A percentile compares a stretch with the other conserved stretches of the same genome.
These are phyloP conservation scores for Apostichopus parvimensis DNA, from an alignment of 35 echinoderm and acorn worm genomes.

Conservation along the genomic window DNA sequence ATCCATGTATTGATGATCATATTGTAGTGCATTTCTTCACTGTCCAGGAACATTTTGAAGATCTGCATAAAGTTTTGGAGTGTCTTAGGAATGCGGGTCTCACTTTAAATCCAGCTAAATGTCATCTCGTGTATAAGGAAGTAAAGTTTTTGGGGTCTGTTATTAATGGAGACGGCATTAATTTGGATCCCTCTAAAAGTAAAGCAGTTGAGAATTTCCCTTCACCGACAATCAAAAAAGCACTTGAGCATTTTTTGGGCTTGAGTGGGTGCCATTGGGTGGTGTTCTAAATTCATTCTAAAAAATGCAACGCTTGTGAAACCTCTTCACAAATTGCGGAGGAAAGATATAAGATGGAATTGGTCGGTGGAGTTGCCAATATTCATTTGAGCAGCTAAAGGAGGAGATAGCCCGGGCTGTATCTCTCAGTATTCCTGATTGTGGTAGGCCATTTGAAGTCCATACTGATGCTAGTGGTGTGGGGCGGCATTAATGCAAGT, in stretches of 20 bases:
- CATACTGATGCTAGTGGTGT: neutral
- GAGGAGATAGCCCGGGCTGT: constrained; percentile 10
- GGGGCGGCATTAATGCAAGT: no score
- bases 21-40: neutral
- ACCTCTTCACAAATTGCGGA: no score
- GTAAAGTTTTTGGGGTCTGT: neutral
- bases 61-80: constrained; percentile 4
- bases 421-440: constrained; percentile 37
- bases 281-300: neutral
- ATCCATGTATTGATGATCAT: constrained; percentile 13
- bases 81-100: neutral
- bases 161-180: neutral
- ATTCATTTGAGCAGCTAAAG: neutral
- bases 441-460: constrained; percentile 33
- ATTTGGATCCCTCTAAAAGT: neutral
- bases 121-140: neutral
- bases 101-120: neutral
- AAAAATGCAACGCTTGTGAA: no score
- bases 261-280: neutral
- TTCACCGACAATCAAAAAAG: no score
- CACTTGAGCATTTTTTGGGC: neutral
- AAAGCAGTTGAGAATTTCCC: neutral
- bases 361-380: constrained; percentile 27
- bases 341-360: neutral
- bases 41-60: neutral